Evolutionary conservation across 2,797 vertebrate genomes (phyloP), one percentile per base, ranked within the genome.

Genomic region (Xerus rutilus): DNA sequence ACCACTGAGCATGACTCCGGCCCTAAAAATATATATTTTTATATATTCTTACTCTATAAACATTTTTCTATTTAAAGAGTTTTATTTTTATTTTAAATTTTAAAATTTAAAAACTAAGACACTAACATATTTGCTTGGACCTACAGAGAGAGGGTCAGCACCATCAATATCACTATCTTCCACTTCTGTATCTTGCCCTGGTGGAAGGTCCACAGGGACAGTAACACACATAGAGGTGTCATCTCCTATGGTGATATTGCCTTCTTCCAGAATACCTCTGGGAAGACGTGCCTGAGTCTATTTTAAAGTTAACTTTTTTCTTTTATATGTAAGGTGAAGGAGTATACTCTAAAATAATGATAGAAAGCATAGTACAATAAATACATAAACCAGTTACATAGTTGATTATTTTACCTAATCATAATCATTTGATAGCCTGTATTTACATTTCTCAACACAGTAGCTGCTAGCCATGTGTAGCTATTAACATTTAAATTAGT

Each of bases 401-500:
- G 21, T 73, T 5, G 69, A 13, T 89, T 79, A 47, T 86, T 89
- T n/a, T 73, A 83, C 57, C 54, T 93, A 67, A 10, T 69, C 20
- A 47, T 84, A 49, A 74, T 85, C 11, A 32, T 91, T 93, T 93
- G 83, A 39, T 94, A 85, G 35, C 43, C 77, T 93, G 15, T 91
- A 76, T 45, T 59, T 76, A 2, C 23, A 49, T 67, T 74, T 57
- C 73, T 21, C 54, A 39, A 39, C 39, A 39, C 39, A 3, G 39
- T 39, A 39, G 39, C 39, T 69, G 78, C 14, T 72, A 87, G 39
- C 81, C 67, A n/a, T 64, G 20, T 79, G 20, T 65, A 69, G 59
- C 65, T 92, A 17, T 92, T 96, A 90, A 69, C 86, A 62, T 83
- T 91, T 79, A 91, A 76, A 59, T 77, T 77, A 64, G 52, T 93